Base-by-base conservation (phyloP, 2,113 vertebrate genomes). In the Lophura nycthemera region DNA sequence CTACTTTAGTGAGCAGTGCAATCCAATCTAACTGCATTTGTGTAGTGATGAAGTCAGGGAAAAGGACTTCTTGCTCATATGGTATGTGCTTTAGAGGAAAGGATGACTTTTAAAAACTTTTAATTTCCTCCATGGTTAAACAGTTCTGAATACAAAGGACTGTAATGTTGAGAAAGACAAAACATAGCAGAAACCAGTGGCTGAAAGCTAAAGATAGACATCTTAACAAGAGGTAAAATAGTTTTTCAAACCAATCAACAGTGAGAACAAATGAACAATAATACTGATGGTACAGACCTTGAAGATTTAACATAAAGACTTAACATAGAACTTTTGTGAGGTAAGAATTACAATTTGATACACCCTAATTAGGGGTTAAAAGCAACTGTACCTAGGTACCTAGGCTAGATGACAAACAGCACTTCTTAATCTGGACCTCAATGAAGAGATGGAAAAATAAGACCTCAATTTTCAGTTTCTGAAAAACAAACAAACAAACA, bases 31-130 rank as follows among this genome's bases (percentile, higher is more conserved):
- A 77, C 18, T 11, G 3, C 2, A 19, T 42, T 65, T 63, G 9
- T 32, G 10, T 0, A 50, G 5, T 16, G 11, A 78, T 63, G 48
- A 10, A 3, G 1, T 13, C 30, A 14, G 4, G 5, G 2, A 15
- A 75, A 56, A 74, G 30, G 13, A 34, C 4, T 57, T 48, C 30
- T 19, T 84, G 42, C 2, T 13, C 8, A 10, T 0, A 0, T 2
- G 19, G 6, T 15, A 34, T 22, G 15, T 1, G 1, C 5, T 75
- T 38, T 71, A 5, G 6, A 11, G 25, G 9, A 85, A 65, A 48
- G 22, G 12, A 43, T 12, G 10, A 34, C 5, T 73, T 89, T 75
- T 59, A 3, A 6, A 72, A 50, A 29, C 27, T 3, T 42, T 40
- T 83, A 1, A 50, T 67, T 59, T 67, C 15, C 30, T 79, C 25